Evolutionary conservation across 2,113 vertebrate species (phyloP).

Genomic region (Eleginops maclovinus): DNA sequence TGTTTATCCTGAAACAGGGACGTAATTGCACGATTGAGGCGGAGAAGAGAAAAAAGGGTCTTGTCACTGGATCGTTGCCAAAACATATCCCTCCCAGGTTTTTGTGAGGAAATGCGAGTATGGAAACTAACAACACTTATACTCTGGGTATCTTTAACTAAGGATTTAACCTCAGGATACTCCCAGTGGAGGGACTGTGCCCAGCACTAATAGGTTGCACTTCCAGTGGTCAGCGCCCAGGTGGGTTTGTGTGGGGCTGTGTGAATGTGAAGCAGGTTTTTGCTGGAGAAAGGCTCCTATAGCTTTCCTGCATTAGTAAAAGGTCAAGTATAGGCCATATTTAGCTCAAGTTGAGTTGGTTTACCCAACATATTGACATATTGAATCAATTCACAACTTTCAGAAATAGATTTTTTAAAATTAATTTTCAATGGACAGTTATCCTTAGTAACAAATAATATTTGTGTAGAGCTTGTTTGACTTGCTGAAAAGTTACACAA

Average conservation of each 20-base stretch:
- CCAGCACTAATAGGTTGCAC: constrained; percentile 58
- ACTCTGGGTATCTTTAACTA: constrained; percentile 34
- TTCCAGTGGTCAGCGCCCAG: constrained; percentile 49
- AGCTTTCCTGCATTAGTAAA: constrained; percentile 18
- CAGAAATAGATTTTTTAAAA: too few species aligned
- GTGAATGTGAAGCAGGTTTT: constrained; percentile 26
- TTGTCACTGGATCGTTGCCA: constrained; percentile 26
- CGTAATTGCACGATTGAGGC: constrained; percentile 1
- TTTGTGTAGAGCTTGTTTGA: too few species aligned
- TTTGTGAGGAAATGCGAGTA: constrained; percentile 28
- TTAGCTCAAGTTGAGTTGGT: not conserved
- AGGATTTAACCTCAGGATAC: constrained; percentile 12
- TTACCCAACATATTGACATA: not conserved
- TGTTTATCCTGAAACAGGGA: constrained; percentile 8
- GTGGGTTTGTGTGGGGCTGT: constrained; percentile 49
- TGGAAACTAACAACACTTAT: constrained; percentile 28
- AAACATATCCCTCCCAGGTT: constrained; percentile 39
- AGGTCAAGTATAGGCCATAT: not conserved
- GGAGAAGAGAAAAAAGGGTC: not conserved
- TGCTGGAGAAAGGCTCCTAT: not conserved
- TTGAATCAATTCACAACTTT: too few species aligned
- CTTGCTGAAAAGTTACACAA: too few species aligned
- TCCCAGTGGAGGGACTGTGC: constrained; percentile 50
- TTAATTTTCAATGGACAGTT: too few species aligned
- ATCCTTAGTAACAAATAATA: too few species aligned